Percentiles rank a stretch among this genome's conserved stretches.
Evolutionary conservation across 2,888 invertebrate species (phyloP).

Genomic region (Conomelus anceps): DNA sequence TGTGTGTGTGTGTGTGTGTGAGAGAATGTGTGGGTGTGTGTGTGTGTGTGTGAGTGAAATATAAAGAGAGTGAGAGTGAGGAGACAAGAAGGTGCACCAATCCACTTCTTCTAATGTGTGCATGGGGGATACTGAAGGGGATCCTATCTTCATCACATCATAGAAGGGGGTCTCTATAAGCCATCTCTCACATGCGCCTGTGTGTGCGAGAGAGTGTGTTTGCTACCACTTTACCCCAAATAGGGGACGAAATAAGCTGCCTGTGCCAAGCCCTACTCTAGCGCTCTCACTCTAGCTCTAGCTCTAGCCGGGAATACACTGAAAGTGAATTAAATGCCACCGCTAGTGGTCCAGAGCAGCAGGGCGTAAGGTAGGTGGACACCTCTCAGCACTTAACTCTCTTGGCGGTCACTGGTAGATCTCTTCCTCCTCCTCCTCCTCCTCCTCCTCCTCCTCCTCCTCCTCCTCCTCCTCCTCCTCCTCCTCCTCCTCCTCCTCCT

Average conservation of each 20-base stretch:
- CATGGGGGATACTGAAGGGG: not conserved
- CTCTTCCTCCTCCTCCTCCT: not conserved
- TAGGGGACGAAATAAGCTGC: not conserved
- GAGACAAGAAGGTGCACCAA: not conserved
- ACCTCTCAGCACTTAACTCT: not conserved
- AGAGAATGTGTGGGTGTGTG: not conserved
- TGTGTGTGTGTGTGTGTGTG: not conserved
- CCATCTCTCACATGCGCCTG: not conserved
- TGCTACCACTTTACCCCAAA: not conserved
- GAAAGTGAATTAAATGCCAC: slow-evolving; percentile 18
- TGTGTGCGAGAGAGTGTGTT: not conserved
- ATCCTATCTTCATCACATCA: not conserved
- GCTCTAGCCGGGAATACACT: not conserved
- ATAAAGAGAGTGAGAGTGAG: not conserved
- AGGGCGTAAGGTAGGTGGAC: not conserved
- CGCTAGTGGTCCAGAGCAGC: not conserved
- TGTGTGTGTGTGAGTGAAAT: not conserved
- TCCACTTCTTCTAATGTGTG: not conserved
- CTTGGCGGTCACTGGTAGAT: not conserved
- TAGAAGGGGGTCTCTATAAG: not conserved
- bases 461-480: not conserved
- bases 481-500: not conserved
- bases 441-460: not conserved
- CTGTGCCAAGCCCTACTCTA: not conserved
- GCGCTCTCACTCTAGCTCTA: not conserved